Evolutionary conservation across 1,140 invertebrate species (phyloP).

Genomic region (Lepidurus arcticus): DNA sequence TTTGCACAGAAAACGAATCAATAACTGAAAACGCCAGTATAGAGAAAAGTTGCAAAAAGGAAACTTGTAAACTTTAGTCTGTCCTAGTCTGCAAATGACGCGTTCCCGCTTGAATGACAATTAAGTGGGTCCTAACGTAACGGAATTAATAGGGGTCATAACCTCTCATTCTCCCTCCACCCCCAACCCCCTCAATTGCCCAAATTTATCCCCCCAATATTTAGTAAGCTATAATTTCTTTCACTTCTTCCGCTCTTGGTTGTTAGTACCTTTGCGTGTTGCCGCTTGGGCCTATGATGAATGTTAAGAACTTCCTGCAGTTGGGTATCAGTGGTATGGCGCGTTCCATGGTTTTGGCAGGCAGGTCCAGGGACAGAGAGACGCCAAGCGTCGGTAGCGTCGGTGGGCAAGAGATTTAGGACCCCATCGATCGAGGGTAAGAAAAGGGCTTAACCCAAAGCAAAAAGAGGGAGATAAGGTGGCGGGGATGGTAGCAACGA

Average conservation of each 20-base stretch:
- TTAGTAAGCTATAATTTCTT: not conserved
- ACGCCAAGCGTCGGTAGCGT: conserved; percentile 20
- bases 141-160: not conserved
- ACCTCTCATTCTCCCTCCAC: not conserved
- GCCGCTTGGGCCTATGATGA: conserved; percentile 4
- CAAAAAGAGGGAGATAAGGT: not conserved
- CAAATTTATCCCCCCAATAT: not conserved
- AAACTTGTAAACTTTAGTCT: not conserved
- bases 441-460: not conserved
- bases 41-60: too few species aligned
- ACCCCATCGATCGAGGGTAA: not conserved
- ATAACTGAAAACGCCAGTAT: too few species aligned
- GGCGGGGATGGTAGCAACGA: not conserved
- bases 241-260: not conserved
- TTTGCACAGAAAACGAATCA: too few species aligned
- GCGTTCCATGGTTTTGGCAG: not conserved
- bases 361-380: conserved; percentile 16
- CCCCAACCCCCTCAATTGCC: not conserved
- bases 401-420: not conserved
- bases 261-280: not conserved
- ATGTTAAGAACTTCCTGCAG: not conserved
- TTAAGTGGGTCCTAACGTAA: not conserved
- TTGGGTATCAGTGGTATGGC: not conserved
- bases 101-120: not conserved
- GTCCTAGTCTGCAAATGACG: not conserved